Evolutionary conservation across 2,113 vertebrate species (phyloP), one percentile per base, ranked within the genome.

Genomic region (Rallus limicola): DNA sequence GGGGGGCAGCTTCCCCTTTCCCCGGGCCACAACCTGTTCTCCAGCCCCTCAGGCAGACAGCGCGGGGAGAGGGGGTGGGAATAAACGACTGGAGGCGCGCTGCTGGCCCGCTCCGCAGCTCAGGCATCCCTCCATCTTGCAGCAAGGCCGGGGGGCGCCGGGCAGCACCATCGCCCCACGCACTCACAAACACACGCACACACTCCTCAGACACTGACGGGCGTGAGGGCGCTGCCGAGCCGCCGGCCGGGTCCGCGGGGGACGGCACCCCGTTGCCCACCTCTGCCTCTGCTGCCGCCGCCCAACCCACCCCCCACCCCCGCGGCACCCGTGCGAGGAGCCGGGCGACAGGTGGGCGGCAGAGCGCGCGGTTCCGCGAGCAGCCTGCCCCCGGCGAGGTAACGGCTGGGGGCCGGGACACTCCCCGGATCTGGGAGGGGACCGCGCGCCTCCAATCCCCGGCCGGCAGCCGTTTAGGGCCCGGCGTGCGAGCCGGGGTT

Each of bases 361-460:
- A 34, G 44, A 44, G 62, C 36, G 13, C 44, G 7, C 19, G 13
- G 36, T 55, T 18, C 70, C 20, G 64, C 4, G 36, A 23, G n/a
- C 21, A 65, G 44, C 71, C 71, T 42, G 50, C 42, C 63, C 6
- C 24, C 53, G 8, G 40, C 29, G 48, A 31, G 42, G 64, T 10
- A 59, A 11, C 25, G 46, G 60, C 13, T 50, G 64, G 65, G 76
- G 68, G 38, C 74, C 56, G 60, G 17, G 92, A 95, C 92, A 89
- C 92, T 92, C 95, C 95, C 94, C 95, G 94, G 95, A 94, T 95
- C 86, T 93, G 79, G 85, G 50, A 92, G 92, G 91, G 84, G 67
- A 79, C 86, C 8, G n/a, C 8, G 40, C 76, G 82, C 91, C 92
- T 95, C 95, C 95, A 92, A 92, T 94, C 95, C 82, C 79, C 56